Evolutionary conservation across 2,888 invertebrate genomes (phyloP).

Genomic region (Pterobdella sp.): DNA sequence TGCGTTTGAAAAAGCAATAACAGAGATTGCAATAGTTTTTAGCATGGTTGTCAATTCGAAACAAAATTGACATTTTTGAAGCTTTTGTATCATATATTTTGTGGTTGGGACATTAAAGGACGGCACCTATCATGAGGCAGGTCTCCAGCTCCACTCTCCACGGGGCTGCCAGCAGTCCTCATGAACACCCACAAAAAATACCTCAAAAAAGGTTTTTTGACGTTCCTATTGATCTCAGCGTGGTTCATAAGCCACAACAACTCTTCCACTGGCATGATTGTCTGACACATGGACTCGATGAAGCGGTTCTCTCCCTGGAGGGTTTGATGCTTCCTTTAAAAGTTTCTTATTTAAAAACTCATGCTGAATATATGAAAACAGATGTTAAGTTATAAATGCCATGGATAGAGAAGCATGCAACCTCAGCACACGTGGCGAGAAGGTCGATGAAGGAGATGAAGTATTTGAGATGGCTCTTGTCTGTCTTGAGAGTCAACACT

Average conservation of each 20-base stretch:
- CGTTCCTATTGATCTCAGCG: constrained; percentile 40
- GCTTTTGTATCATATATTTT: background rate
- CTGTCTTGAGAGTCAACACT: constrained; percentile 41
- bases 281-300: constrained; percentile 46
- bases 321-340: background rate
- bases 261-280: constrained; percentile 42
- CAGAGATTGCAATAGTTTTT: too few relatives aligned
- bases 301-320: constrained; percentile 44
- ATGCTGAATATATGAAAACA: background rate
- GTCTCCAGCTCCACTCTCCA: constrained; percentile 48
- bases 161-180: constrained; percentile 43
- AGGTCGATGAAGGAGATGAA: constrained; percentile 41
- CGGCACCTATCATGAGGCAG: constrained; percentile 49
- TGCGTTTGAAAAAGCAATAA: too few relatives aligned
- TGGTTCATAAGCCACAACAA: constrained; percentile 42
- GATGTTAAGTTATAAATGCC: background rate
- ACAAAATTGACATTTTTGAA: background rate
- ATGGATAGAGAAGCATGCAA: background rate
- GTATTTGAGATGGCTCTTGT: constrained; percentile 39
- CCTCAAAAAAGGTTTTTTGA: constrained; percentile 41
- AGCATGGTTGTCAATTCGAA: too few relatives aligned
- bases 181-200: constrained; percentile 44
- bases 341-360: background rate
- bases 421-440: constrained; percentile 41
- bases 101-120: background rate